These are phyloP conservation scores for Chironomus striatipennis DNA, from an alignment of 1,140 invertebrate species.

Conservation along the genomic window DNA sequence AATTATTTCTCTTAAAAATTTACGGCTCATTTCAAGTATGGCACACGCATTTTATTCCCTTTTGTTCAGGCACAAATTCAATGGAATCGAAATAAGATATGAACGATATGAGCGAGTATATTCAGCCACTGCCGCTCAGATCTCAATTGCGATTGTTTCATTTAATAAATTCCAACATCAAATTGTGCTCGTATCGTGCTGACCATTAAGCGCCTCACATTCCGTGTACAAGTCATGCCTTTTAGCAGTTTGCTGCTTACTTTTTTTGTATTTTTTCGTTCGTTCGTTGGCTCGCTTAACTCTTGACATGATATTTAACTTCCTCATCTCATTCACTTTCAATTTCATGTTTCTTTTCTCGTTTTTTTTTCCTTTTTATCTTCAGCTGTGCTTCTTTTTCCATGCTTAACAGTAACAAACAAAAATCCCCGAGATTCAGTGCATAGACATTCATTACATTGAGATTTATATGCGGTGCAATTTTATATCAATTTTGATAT, in stretches of 20 bases:
- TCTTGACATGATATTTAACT: slow-evolving; percentile 14
- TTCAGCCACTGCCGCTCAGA: not conserved
- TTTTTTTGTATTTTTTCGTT: too few species aligned
- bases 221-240: not conserved
- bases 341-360: not conserved
- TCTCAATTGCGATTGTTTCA: slow-evolving; percentile 12
- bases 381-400: too few species aligned
- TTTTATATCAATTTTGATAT: too few species aligned
- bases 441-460: not conserved
- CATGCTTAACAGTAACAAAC: not conserved
- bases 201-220: slow-evolving; percentile 6
- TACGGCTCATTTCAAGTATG: not conserved
- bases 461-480: too few species aligned
- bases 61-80: not conserved
- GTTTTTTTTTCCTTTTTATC: too few species aligned
- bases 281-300: not conserved
- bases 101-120: not conserved
- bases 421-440: not conserved
- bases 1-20: too few species aligned
- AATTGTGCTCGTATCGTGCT: slow-evolving; percentile 6
- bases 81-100: not conserved
- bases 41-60: not conserved
- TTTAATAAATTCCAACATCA: not conserved
- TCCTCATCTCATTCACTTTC: slow-evolving; percentile 12
- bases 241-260: not conserved